Conservation (phyloP, 2,888 invertebrate genomes). For the Nomada goodeniana region DNA sequence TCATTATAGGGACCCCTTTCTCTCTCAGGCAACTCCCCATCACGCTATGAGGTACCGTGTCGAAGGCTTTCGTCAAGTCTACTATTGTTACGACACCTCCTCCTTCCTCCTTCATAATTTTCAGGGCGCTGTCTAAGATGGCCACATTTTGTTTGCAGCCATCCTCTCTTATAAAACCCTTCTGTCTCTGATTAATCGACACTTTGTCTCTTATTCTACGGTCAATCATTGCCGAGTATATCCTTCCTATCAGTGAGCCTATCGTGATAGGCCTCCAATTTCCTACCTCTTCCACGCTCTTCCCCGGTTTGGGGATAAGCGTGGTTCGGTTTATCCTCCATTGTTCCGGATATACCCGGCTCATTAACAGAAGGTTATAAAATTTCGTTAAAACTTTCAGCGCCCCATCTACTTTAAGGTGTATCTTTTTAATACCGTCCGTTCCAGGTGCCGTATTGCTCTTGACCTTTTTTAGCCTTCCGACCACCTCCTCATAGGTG, state of each 20-base stretch:
- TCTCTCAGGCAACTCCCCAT: accelerated
- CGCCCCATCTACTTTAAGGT: not conserved
- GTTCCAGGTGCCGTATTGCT: not conserved
- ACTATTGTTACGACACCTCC: not conserved
- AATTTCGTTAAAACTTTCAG: not conserved
- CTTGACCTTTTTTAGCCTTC: not conserved
- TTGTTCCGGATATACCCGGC: not conserved
- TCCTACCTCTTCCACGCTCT: no score
- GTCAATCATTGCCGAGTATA: no score
- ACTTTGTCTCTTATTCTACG: accelerated
- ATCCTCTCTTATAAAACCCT: not conserved
- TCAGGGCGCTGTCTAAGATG: not conserved
- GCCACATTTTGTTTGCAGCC: not conserved
- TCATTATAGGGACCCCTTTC: not conserved
- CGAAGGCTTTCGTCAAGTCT: not conserved
- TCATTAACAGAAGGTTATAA: not conserved
- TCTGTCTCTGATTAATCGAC: not conserved
- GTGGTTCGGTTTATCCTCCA: not conserved
- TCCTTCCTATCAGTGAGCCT: not conserved
- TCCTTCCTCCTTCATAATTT: not conserved
- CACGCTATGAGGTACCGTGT: not conserved
- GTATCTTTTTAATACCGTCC: not conserved
- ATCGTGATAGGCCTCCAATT: no score
- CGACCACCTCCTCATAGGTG: no score
- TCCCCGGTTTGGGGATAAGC: no score